Evolutionary conservation across 2,113 vertebrate species (phyloP), one percentile per base, ranked within the genome.

Genomic region (Cettia cetti): DNA sequence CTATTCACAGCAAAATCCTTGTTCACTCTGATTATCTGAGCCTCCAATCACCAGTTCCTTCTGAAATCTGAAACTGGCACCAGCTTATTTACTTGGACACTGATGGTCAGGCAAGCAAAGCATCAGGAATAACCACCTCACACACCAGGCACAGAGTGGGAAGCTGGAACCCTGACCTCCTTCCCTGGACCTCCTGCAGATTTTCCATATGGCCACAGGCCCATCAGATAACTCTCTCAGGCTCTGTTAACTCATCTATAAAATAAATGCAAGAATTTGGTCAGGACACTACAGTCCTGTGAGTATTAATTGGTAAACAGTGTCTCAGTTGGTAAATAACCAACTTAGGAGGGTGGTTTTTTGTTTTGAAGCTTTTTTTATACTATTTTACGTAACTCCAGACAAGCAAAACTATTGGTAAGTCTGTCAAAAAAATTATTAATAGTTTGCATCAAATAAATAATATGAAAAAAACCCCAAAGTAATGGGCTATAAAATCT

Each of bases 61-160:
- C 60, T 64, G 75, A 88, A 82, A 69, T 42, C 27, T 44, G 61
- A 61, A 89, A 54, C 40, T 31, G 18, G 27, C 40, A 44, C 11
- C 39, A 60, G 23, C 27, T 54, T 47, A 39, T 70, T 89, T 70
- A 37, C 45, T 86, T 72, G 33, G 37, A 71, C 50, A n/a, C 50
- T 16, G 26, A 26, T 27, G 8, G 20, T 59, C 50, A 65, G 57
- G 45, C 35, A 80, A 50, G 35, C 3, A 1, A 77, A 49, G 10
- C 7, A 1, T 30, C 30, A 61, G 35, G 37, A 87, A 70, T 12
- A 90, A 87, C 15, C 37, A 42, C 22, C 40, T 40, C 0, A 1
- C 5, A 1, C 35, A 77, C 10, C 26, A 68, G 59, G 63, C 28
- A 79, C 0, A 0, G 0, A 59, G 33, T 7, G 7, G 19, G 40